Percentiles rank a stretch among this genome's conserved stretches.
Evolutionary conservation across 2,888 invertebrate genomes (phyloP).

Genomic region (Melipona beecheii): DNA sequence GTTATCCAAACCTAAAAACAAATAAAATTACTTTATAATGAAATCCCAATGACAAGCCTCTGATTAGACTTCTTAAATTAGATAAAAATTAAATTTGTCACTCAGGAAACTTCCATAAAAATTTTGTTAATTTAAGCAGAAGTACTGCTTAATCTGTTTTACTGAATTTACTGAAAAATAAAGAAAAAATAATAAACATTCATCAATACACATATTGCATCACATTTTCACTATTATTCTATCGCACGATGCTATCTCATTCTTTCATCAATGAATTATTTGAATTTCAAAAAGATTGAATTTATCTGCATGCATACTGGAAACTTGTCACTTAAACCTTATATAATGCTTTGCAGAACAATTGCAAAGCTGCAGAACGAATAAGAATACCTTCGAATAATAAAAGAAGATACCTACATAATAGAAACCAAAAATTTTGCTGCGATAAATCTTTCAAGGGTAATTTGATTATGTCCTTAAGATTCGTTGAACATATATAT

Average conservation of each 20-base stretch:
- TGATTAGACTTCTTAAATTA: slow-evolving; percentile 11
- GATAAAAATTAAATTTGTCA: slow-evolving; percentile 52
- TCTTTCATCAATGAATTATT: slow-evolving; percentile 23
- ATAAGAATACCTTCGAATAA: slow-evolving; percentile 50
- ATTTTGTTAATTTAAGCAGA: slow-evolving; percentile 39
- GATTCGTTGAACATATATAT: slow-evolving; percentile 23
- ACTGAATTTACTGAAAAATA: slow-evolving; percentile 3
- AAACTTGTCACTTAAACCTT: slow-evolving; percentile 55
- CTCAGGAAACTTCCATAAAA: slow-evolving; percentile 41
- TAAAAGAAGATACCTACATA: slow-evolving; percentile 44
- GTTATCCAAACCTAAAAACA: slow-evolving; percentile 5
- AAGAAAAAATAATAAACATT: slow-evolving; percentile 23
- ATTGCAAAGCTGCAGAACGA: slow-evolving; percentile 55
- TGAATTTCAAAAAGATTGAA: slow-evolving; percentile 31
- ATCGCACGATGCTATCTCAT: slow-evolving; percentile 23
- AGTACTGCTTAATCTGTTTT: slow-evolving; percentile 35
- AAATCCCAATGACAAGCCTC: slow-evolving; percentile 11
- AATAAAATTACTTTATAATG: slow-evolving; percentile 14
- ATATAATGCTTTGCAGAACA: slow-evolving; percentile 47
- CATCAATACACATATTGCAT: slow-evolving; percentile 15
- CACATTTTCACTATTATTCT: slow-evolving; percentile 26
- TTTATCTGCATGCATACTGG: slow-evolving; percentile 47
- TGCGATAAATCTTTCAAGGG: slow-evolving; percentile 9
- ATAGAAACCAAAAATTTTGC: slow-evolving; percentile 45
- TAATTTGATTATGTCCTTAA: slow-evolving; percentile 45